Conservation (phyloP, 2,888 invertebrate species). For the Argynnis bischoffii region DNA sequence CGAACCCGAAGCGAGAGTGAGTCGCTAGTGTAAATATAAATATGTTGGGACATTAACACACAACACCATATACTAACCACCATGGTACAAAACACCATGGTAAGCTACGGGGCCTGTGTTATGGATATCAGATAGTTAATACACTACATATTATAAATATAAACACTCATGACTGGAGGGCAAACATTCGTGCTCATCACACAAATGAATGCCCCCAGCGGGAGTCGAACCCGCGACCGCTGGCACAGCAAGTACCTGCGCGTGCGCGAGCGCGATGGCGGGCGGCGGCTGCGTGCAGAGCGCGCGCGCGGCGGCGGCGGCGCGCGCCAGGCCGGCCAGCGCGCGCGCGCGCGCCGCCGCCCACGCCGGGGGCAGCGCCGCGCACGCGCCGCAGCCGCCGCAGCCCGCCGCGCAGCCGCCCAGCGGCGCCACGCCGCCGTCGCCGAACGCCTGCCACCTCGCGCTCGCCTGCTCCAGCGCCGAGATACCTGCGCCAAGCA, state of each 20-base stretch:
- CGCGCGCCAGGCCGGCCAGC: slow-evolving; percentile 82
- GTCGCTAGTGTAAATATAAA: too few relatives aligned
- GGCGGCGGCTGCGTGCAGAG: slow-evolving; percentile 96
- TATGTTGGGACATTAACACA: too few relatives aligned
- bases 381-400: slow-evolving; percentile 70
- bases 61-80: too few relatives aligned
- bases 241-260: slow-evolving; percentile 71
- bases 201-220: too few relatives aligned
- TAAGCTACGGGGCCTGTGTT: too few relatives aligned
- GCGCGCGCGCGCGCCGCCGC: slow-evolving; percentile 87
- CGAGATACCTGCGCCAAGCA: slow-evolving; percentile 50
- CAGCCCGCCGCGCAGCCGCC: slow-evolving; percentile 51
- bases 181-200: too few relatives aligned
- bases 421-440: slow-evolving; percentile 51
- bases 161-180: too few relatives aligned
- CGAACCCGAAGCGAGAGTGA: too few relatives aligned
- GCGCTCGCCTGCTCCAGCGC: slow-evolving; percentile 59
- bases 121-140: too few relatives aligned
- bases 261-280: slow-evolving; percentile 89
- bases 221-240: too few relatives aligned
- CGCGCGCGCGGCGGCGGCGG: slow-evolving; percentile 85
- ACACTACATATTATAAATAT: too few relatives aligned
- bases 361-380: slow-evolving; percentile 54
- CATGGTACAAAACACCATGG: too few relatives aligned
- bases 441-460: slow-evolving; percentile 57